Evolutionary conservation across 2,113 vertebrate species (phyloP).

Genomic region (Gymnobelideus leadbeateri): DNA sequence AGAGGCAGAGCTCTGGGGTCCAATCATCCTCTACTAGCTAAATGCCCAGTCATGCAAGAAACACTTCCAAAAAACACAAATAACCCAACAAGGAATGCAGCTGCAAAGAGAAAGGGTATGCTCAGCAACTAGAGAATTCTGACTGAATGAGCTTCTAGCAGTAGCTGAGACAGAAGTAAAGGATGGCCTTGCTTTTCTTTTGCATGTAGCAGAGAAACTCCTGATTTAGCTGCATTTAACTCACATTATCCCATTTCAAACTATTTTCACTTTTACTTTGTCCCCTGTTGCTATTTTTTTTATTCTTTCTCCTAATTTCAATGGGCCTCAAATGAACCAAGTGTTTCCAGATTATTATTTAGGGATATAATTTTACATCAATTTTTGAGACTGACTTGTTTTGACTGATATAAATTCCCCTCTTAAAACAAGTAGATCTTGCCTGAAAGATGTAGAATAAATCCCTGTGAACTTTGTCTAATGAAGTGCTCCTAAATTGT

Average conservation of each 20-base stretch:
- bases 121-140: conserved; percentile 50
- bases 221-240: background rate
- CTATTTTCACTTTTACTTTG: background rate
- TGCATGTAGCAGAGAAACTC: background rate
- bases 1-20: conserved; percentile 75
- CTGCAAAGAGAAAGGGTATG: conserved; percentile 32
- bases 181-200: background rate
- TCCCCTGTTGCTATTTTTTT: background rate
- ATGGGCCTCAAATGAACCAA: background rate
- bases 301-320: background rate
- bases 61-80: conserved; percentile 54
- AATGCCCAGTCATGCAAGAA: conserved; percentile 70
- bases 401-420: background rate
- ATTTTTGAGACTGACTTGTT: background rate
- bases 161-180: background rate
- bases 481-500: too few relatives aligned
- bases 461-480: background rate
- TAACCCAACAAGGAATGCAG: conserved; percentile 58
- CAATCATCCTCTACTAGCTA: conserved; percentile 71
- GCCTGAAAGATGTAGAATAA: background rate
- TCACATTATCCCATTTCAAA: accelerated
- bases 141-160: background rate
- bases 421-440: background rate
- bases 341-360: background rate
- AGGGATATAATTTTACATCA: background rate